phyloP scores from a whole-genome alignment of 2,888 invertebrate genomes.

The Nebria brevicollis region DNA sequence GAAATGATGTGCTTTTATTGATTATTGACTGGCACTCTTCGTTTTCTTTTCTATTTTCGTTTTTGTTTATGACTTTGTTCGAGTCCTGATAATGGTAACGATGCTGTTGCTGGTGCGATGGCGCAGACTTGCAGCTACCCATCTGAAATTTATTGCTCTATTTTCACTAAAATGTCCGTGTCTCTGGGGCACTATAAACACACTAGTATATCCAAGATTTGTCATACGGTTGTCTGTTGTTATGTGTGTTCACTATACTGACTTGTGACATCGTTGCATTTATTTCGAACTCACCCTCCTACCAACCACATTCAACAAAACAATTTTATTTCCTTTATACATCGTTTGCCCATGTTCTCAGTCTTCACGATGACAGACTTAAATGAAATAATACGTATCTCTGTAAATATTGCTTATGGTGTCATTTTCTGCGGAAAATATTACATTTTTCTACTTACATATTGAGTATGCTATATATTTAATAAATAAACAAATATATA shows the following conservation, averaged over 20 bases:
- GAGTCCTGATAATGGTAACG: slow-evolving; percentile 33
- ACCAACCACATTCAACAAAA: neutral
- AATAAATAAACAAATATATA: neutral
- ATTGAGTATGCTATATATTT: neutral
- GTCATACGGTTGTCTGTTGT: slow-evolving; percentile 41
- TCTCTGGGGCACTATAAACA: slow-evolving; percentile 43
- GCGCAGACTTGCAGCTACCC: neutral
- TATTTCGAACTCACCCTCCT: slow-evolving; percentile 13
- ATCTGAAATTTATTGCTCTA: slow-evolving; percentile 43
- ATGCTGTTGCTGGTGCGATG: neutral
- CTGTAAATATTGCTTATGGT: neutral
- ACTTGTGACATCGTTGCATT: slow-evolving; percentile 30
- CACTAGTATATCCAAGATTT: slow-evolving; percentile 38
- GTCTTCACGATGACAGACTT: neutral
- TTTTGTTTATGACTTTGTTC: slow-evolving; percentile 38
- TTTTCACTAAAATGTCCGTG: slow-evolving; percentile 43
- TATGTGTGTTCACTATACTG: slow-evolving; percentile 33
- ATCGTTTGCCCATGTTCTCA: neutral
- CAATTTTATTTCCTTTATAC: neutral
- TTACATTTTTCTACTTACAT: neutral
- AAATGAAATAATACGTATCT: neutral
- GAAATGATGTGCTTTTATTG: neutral
- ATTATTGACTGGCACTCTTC: neutral
- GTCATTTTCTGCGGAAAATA: neutral
- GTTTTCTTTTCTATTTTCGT: slow-evolving; percentile 11